A percentile compares a stretch with the other conserved stretches of the same genome.
Conservation (phyloP, 2,797 vertebrate genomes). For the Bryconaethiops microstoma region DNA sequence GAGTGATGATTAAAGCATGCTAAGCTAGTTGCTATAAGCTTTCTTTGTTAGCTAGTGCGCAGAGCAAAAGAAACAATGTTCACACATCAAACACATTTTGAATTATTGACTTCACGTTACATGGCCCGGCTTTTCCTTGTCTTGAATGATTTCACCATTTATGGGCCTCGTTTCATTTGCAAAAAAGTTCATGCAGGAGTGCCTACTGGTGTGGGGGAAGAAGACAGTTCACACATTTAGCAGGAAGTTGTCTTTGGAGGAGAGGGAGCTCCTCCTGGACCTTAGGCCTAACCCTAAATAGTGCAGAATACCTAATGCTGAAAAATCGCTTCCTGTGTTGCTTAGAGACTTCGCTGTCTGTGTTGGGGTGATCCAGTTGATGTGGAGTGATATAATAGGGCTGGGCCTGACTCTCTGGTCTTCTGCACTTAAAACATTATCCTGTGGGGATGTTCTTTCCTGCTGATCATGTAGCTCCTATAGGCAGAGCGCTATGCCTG, state of each 20-base stretch:
- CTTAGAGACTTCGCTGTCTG: constrained; percentile 25
- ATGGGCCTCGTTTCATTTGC: constrained; percentile 6
- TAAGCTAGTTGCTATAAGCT: no score
- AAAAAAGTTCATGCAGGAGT: neutral
- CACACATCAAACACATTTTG: no score
- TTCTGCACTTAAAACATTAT: constrained; percentile 17
- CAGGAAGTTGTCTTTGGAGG: neutral
- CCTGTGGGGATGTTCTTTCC: constrained; percentile 45
- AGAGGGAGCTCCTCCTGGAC: constrained; percentile 9
- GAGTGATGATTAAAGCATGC: no score
- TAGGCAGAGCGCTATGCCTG: constrained; percentile 15
- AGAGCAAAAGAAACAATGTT: no score
- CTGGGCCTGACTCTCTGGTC: constrained; percentile 41
- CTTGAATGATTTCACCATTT: constrained; percentile 4
- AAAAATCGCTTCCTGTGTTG: constrained; percentile 37
- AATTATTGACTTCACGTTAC: no score
- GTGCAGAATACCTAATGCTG: constrained; percentile 27
- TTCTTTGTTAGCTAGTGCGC: no score
- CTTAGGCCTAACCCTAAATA: constrained; percentile 21
- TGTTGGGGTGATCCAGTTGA: constrained; percentile 10
- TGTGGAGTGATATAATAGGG: constrained; percentile 44
- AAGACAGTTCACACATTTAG: constrained; percentile 18
- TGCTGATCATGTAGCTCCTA: constrained; percentile 34
- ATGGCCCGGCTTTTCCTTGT: neutral
- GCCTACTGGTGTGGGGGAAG: neutral